Evolutionary conservation across 1,140 invertebrate genomes (phyloP).

Genomic region (Conus betulinus): DNA sequence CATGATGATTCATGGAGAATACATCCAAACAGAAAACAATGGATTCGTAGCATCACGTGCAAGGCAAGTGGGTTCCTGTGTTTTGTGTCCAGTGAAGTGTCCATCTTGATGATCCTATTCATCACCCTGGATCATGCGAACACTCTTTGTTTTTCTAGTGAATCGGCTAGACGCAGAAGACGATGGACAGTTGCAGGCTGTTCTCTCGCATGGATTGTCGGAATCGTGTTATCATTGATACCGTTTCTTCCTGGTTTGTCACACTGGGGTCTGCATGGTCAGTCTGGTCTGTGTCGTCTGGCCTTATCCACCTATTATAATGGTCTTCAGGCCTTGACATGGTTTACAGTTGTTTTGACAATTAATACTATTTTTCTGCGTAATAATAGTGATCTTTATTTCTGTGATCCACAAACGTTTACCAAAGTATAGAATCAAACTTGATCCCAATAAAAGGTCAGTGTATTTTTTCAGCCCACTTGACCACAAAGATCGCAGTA

Average conservation of each 20-base stretch:
- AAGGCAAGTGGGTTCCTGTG: constrained; percentile 34
- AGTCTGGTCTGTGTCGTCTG: constrained; percentile 7
- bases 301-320: too few species aligned
- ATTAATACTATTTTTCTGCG: too few species aligned
- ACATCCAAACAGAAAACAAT: constrained; percentile 24
- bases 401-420: too few species aligned
- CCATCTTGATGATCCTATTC: constrained; percentile 26
- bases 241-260: constrained; percentile 23
- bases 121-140: constrained; percentile 50
- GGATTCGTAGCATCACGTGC: constrained; percentile 24
- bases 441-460: too few species aligned
- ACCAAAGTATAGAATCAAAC: too few species aligned
- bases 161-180: too few species aligned
- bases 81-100: constrained; percentile 38
- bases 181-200: not conserved
- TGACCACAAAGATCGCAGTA: too few species aligned
- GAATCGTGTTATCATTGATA: constrained; percentile 8
- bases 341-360: too few species aligned
- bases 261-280: constrained; percentile 49
- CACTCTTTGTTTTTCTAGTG: not conserved
- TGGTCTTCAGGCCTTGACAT: too few species aligned
- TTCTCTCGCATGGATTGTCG: constrained; percentile 20
- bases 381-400: too few species aligned
- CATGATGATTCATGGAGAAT: constrained; percentile 55
- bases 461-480: too few species aligned